Conservation (phyloP, 2,888 invertebrate genomes). For the Chrysolina haemoptera region DNA sequence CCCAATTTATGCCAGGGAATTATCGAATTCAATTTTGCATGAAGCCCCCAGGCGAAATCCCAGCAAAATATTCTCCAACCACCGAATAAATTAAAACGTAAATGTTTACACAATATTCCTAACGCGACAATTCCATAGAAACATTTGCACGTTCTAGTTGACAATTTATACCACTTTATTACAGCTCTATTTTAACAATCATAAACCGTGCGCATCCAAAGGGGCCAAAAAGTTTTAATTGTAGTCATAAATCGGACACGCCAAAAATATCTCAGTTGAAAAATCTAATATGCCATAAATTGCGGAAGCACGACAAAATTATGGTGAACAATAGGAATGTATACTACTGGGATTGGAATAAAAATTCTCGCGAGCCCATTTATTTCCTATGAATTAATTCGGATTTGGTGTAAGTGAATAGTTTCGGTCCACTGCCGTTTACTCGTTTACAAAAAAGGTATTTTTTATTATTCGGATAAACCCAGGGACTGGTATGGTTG, state of each 20-base stretch:
- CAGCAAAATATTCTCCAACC: not conserved
- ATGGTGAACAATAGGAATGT: conserved; percentile 27
- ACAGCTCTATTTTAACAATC: conserved; percentile 29
- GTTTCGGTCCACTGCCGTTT: not conserved
- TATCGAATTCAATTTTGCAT: too few species aligned
- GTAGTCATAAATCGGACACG: conserved; percentile 27
- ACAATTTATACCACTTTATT: conserved; percentile 31
- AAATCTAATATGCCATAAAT: conserved; percentile 37
- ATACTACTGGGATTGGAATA: conserved; percentile 21
- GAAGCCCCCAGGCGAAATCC: not conserved
- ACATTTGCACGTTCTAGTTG: conserved; percentile 15
- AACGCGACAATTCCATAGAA: not conserved
- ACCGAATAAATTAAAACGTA: not conserved
- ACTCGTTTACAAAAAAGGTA: not conserved
- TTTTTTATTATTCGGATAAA: too few species aligned
- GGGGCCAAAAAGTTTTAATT: conserved; percentile 31
- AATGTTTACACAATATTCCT: not conserved
- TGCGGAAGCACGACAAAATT: conserved; percentile 21
- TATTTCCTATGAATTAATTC: conserved; percentile 26
- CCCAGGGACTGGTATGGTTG: too few species aligned
- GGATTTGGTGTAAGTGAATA: conserved; percentile 14
- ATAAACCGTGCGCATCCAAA: conserved; percentile 26
- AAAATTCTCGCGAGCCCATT: conserved; percentile 23
- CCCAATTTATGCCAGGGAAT: too few species aligned
- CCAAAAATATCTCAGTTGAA: conserved; percentile 35